Conservation (phyloP, 2,797 vertebrate species). For the Crenuchus spilurus region DNA sequence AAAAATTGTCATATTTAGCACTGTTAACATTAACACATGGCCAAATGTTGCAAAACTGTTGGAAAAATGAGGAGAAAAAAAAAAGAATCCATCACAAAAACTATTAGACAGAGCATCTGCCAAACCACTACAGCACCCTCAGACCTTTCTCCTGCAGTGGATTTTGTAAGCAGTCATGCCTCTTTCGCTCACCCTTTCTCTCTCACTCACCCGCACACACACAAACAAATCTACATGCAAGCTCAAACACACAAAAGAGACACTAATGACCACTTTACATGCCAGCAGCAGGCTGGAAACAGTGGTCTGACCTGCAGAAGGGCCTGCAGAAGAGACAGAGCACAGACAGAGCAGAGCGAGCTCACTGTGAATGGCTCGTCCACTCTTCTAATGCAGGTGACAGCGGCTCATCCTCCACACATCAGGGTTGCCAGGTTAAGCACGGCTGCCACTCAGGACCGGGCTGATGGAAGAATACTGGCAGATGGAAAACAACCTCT, state of each 20-base stretch:
- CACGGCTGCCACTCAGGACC: slow-evolving; percentile 51
- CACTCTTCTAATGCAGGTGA: slow-evolving; percentile 43
- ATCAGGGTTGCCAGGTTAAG: slow-evolving; percentile 52
- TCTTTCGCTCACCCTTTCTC: neutral
- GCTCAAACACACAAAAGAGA: slow-evolving; percentile 34
- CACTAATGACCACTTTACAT: slow-evolving; percentile 64
- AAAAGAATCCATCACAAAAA: neutral
- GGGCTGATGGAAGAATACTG: slow-evolving; percentile 48
- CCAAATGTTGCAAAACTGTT: neutral
- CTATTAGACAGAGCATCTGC: neutral
- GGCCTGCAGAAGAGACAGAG: slow-evolving; percentile 29
- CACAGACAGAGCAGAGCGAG: slow-evolving; percentile 19
- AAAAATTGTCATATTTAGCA: no score
- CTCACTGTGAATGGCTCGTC: slow-evolving; percentile 38
- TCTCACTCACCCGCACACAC: neutral
- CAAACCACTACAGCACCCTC: neutral
- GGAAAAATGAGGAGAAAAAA: neutral
- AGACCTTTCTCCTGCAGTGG: neutral
- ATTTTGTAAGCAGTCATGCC: neutral
- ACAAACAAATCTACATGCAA: slow-evolving; percentile 25
- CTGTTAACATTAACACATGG: no score
- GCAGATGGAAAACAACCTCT: slow-evolving; percentile 35
- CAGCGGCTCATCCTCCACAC: slow-evolving; percentile 45
- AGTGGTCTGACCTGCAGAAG: slow-evolving; percentile 65
- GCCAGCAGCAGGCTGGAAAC: slow-evolving; percentile 59